These are phyloP conservation scores for Paraescarpia echinospica DNA, from an alignment of 1,140 invertebrate species.

Conservation along the genomic window DNA sequence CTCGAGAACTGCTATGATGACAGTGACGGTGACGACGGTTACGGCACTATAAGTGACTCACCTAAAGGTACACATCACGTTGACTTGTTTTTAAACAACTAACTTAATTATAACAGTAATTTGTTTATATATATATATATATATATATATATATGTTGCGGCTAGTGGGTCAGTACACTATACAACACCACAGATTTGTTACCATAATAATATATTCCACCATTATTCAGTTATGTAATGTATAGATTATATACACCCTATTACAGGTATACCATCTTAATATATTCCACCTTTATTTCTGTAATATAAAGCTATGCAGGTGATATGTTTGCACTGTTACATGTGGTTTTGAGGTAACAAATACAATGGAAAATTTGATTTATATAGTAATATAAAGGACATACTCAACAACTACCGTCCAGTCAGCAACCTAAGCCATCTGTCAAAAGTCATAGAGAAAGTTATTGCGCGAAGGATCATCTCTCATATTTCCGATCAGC, in stretches of 20 bases:
- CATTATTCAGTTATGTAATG: too few species aligned
- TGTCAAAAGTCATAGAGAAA: too few species aligned
- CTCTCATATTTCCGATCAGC: too few species aligned
- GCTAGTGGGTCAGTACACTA: too few species aligned
- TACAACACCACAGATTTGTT: too few species aligned
- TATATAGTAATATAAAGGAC: too few species aligned
- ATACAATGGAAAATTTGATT: not conserved
- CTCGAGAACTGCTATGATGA: not conserved
- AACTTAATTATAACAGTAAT: not conserved
- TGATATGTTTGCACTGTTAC: not conserved
- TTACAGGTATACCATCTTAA: not conserved
- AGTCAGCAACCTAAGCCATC: too few species aligned
- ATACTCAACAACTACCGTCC: too few species aligned
- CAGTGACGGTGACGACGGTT: not conserved
- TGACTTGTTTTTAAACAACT: not conserved
- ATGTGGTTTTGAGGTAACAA: not conserved
- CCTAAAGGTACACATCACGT: not conserved
- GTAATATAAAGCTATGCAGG: too few species aligned
- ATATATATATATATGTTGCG: not conserved
- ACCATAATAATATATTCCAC: too few species aligned
- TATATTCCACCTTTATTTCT: not conserved
- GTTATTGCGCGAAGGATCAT: too few species aligned
- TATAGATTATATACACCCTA: too few species aligned
- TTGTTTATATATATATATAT: not conserved
- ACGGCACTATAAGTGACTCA: not conserved